Percentiles rank a stretch among this genome's conserved stretches.
phyloP scores from a whole-genome alignment of 1,140 invertebrate species.

The Drosophila subobscura region DNA sequence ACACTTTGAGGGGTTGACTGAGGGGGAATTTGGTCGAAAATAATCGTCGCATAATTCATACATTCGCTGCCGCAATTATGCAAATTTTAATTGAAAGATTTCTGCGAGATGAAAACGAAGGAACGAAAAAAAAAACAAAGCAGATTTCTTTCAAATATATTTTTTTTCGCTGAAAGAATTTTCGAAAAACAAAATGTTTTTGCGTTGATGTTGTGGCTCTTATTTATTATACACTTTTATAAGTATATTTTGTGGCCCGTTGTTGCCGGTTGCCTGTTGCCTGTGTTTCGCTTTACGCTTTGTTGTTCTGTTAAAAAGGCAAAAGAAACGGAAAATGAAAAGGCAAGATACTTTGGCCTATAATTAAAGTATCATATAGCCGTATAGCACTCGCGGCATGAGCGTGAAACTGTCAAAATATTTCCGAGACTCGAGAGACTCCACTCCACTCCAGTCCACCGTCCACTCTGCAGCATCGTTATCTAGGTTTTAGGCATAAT shows the following conservation, averaged over 20 bases:
- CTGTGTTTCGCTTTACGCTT: constrained; percentile 8
- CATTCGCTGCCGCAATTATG: constrained; percentile 76
- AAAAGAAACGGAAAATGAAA: constrained; percentile 27
- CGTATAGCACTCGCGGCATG: constrained; percentile 78
- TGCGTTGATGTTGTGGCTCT: constrained; percentile 22
- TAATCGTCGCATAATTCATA: constrained; percentile 81
- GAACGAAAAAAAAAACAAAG: constrained; percentile 6
- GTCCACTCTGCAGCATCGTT: constrained; percentile 47
- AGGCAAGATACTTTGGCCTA: constrained; percentile 49
- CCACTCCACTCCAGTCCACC: constrained; percentile 35
- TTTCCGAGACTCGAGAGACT: constrained; percentile 35
- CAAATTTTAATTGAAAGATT: constrained; percentile 82
- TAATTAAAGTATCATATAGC: constrained; percentile 82
- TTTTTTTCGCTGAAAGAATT: constrained; percentile 55
- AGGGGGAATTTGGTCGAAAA: constrained; percentile 38
- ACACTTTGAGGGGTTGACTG: constrained; percentile 40
- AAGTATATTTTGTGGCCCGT: constrained; percentile 10
- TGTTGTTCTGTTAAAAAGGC: constrained; percentile 66
- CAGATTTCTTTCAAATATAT: constrained; percentile 47
- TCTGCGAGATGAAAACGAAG: constrained; percentile 20
- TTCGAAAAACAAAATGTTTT: constrained; percentile 48
- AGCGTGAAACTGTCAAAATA: constrained; percentile 81
- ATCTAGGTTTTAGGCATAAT: constrained; percentile 76
- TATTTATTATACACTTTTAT: constrained; percentile 69
- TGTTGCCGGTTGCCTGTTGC: constrained; percentile 12